phyloP scores from a whole-genome alignment of 64 coral and sea anemone genomes.

The Catalaphyllia jardinei region DNA sequence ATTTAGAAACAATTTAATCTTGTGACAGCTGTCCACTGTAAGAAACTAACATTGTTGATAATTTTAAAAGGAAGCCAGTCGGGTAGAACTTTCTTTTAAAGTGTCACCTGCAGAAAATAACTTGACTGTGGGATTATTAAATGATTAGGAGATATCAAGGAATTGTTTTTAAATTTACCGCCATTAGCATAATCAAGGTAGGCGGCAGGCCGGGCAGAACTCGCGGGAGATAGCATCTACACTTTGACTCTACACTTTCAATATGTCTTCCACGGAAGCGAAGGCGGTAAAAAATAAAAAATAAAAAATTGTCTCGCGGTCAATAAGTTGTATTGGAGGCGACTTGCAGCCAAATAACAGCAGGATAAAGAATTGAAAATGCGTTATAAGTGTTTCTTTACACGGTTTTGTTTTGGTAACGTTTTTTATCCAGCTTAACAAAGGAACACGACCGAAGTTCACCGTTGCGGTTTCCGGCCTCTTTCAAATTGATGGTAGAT shows the following conservation, averaged over 20 bases:
- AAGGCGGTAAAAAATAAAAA: not conserved
- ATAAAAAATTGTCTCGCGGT: not conserved
- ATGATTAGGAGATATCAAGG: constrained; percentile 14
- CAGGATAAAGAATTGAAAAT: not conserved
- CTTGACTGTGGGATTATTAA: constrained; percentile 7
- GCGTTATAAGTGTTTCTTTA: constrained; percentile 1
- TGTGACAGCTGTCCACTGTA: not conserved
- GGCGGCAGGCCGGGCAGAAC: not conserved
- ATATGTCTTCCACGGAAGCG: not conserved
- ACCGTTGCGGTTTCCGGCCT: constrained; percentile 29
- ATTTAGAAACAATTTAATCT: not conserved
- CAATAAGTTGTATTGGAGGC: not conserved
- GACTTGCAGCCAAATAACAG: not conserved
- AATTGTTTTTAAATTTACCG: constrained; percentile 23
- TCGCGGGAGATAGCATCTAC: not conserved
- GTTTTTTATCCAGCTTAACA: constrained; percentile 2
- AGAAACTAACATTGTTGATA: not conserved
- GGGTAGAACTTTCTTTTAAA: not conserved
- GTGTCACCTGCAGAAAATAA: constrained; percentile 1
- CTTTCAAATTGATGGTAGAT: not conserved
- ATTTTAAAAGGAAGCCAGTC: constrained; percentile 8
- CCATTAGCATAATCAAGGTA: constrained; percentile 30
- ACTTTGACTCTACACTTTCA: not conserved
- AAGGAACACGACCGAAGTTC: not conserved
- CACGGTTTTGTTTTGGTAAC: constrained; percentile 11